Percentiles rank a stretch among this genome's conserved stretches.
Conservation (phyloP, 2,888 invertebrate species). For the Exephanes ischioxanthus region DNA sequence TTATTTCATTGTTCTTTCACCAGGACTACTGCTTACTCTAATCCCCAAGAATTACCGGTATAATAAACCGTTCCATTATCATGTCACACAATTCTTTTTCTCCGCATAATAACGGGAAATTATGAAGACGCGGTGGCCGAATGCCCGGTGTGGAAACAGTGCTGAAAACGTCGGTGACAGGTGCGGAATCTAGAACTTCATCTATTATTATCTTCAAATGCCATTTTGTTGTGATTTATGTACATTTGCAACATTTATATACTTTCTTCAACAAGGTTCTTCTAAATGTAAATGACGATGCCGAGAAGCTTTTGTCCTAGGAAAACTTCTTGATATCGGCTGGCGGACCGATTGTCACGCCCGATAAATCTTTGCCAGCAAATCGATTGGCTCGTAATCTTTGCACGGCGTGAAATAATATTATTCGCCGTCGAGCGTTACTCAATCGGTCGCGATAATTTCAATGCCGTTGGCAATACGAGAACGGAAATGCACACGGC, state of each 20-base stretch:
- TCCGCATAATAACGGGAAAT: not conserved
- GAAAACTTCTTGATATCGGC: slow-evolving; percentile 14
- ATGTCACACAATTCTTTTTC: slow-evolving; percentile 14
- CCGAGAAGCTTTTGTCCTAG: not conserved
- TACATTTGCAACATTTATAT: too few species aligned
- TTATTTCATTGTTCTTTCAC: slow-evolving; percentile 58
- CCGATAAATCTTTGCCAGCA: slow-evolving; percentile 49
- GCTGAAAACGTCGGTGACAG: not conserved
- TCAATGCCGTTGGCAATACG: not conserved
- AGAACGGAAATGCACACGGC: slow-evolving; percentile 10
- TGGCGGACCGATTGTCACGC: slow-evolving; percentile 7
- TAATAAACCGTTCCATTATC: slow-evolving; percentile 51
- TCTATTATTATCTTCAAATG: not conserved
- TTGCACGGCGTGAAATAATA: slow-evolving; percentile 45
- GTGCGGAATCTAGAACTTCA: not conserved
- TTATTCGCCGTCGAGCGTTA: not conserved
- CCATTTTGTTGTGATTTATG: not conserved
- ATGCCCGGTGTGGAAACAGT: not conserved
- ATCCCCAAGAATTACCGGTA: slow-evolving; percentile 44
- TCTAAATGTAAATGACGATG: not conserved
- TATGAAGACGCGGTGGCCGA: not conserved
- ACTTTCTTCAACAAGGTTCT: not conserved
- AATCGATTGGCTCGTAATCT: slow-evolving; percentile 47
- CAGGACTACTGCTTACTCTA: slow-evolving; percentile 25
- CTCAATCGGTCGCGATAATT: not conserved